These are phyloP conservation scores for Chrysolina americana DNA, from an alignment of 2,888 invertebrate genomes.

Conservation along the genomic window DNA sequence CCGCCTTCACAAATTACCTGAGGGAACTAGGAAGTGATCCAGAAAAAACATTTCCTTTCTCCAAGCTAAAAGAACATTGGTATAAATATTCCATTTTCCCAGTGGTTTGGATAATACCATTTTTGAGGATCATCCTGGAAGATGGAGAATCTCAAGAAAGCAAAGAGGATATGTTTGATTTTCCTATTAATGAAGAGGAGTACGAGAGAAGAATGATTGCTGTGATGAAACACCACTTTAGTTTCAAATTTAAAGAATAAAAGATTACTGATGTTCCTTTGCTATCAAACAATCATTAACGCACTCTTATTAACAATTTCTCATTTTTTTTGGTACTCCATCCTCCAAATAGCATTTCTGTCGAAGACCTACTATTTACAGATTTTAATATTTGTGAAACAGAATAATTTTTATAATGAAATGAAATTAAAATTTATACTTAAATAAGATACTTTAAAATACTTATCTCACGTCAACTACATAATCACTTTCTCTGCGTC, in stretches of 20 bases:
- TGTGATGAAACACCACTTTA: constrained; percentile 27
- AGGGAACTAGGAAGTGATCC: constrained; percentile 31
- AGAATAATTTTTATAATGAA: no score
- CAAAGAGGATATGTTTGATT: constrained; percentile 23
- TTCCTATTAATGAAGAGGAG: constrained; percentile 1
- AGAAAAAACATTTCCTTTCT: constrained; percentile 23
- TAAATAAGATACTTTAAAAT: no score
- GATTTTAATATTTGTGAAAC: no score
- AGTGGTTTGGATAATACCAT: constrained; percentile 15
- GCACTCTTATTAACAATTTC: no score
- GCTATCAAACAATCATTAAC: neutral
- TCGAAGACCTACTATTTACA: no score
- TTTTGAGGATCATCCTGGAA: constrained; percentile 24
- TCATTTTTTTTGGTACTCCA: no score
- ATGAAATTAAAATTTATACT: no score
- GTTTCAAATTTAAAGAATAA: constrained; percentile 1
- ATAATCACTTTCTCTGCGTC: no score
- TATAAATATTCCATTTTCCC: constrained; percentile 33
- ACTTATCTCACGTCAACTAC: no score
- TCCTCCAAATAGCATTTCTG: no score
- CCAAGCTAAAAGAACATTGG: constrained; percentile 32
- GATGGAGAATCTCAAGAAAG: constrained; percentile 15
- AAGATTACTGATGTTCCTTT: neutral
- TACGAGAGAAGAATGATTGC: constrained; percentile 26
- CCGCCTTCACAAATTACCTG: constrained; percentile 18